Percentiles rank a stretch among this genome's conserved stretches.
Evolutionary conservation across 2,888 invertebrate genomes (phyloP).

Genomic region (Apamea sordens): DNA sequence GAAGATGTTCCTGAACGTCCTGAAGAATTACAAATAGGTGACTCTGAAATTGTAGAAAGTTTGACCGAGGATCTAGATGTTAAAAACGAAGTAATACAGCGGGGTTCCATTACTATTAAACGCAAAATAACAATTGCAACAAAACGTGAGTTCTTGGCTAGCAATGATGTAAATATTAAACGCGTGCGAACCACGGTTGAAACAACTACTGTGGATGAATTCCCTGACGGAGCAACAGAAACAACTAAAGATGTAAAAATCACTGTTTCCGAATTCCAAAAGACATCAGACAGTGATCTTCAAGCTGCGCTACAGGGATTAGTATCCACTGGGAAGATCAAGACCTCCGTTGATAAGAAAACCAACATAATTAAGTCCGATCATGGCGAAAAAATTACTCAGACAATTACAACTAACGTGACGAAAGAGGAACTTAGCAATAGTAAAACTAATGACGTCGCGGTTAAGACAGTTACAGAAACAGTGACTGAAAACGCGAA

Average conservation of each 20-base stretch:
- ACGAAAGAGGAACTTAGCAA: conserved; percentile 87
- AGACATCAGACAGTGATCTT: conserved; percentile 85
- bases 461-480: conserved; percentile 87
- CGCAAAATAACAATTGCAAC: conserved; percentile 87
- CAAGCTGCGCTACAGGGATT: conserved; percentile 87
- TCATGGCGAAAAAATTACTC: conserved; percentile 85
- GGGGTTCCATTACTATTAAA: conserved; percentile 80
- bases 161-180: conserved; percentile 88
- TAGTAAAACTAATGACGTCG: conserved; percentile 81
- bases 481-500: conserved; percentile 86
- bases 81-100: conserved; percentile 81
- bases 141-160: conserved; percentile 86
- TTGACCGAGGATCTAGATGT: conserved; percentile 83
- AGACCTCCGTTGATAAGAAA: conserved; percentile 87
- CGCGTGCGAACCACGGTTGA: conserved; percentile 91
- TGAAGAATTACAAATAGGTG: conserved; percentile 75
- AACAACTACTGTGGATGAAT: conserved; percentile 86
- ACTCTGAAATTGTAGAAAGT: conserved; percentile 84
- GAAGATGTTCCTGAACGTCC: conserved; percentile 70
- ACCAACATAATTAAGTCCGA: conserved; percentile 86
- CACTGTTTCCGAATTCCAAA: conserved; percentile 88
- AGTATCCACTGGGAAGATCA: conserved; percentile 84
- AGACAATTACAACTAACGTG: conserved; percentile 84
- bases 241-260: conserved; percentile 89
- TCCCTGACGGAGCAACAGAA: conserved; percentile 90